Base-by-base conservation (phyloP, 2,888 invertebrate genomes). In the Brachylomia viminalis region DNA sequence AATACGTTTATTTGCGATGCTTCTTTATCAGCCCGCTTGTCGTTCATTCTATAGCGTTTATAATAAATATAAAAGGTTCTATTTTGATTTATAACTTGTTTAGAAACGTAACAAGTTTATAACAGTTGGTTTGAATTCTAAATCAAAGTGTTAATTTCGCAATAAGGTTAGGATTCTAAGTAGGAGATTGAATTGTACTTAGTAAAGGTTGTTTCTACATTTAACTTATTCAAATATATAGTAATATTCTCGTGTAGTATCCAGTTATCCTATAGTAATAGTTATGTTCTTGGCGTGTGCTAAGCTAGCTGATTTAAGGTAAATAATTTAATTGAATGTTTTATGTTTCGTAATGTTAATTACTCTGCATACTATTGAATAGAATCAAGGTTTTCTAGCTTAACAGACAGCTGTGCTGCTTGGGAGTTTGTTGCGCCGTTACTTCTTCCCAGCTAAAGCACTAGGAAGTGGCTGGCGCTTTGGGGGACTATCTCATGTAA, bases 41-140 rank as follows among this genome's bases (percentile, higher is more conserved):
- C 30, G 38, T 69, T 79, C 8, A 38, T 52, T 58, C 23, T 8
- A 67, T 13, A 59, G 15, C 2, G 3, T 67, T 80, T 45, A 13
- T 65, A 10, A 65, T 54, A 54, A 56, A 33, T 69, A 38, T 15
- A 33, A 66, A 72, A 42, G 54, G 30, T 65, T 45, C 10, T 17
- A 2, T 68, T 75, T 68, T 77, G 56, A 69, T 81, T 72, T 72
- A 66, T 56, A 77, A 56, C 38, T 70, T 52, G 52, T 73, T 83
- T 70, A 38, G 10, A 38, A 77, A 71, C 23, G 27, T 72, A 52
- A 52, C 49, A 58, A 45, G 56, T 83, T 72, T 81, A 77, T 58
- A 56, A 52, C 15, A 66, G 69, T 66, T 38, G 23, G 17, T 56
- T 61, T 67, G 49, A 38, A n/a, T 71, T 71, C n/a, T 33, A 58